Conservation (phyloP, 2,113 vertebrate species). For the Seriola quinqueradiata region DNA sequence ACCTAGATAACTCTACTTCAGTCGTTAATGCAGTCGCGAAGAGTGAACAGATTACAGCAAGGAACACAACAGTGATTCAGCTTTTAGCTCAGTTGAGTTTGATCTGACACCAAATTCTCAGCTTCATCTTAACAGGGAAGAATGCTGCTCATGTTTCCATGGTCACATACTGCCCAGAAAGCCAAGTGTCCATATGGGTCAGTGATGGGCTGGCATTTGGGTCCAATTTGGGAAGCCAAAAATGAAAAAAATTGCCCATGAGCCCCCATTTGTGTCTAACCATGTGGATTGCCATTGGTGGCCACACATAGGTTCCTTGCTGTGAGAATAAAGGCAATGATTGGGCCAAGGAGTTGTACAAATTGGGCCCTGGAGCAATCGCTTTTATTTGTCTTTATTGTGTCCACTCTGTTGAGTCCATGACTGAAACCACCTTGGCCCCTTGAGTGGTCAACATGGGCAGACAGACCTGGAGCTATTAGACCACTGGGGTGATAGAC, state of each 20-base stretch:
- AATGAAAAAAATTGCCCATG: background rate
- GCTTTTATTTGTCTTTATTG: background rate
- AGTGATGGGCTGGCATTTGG: background rate
- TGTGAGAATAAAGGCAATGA: conserved; percentile 6
- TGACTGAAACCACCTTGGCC: background rate
- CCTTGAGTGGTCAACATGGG: background rate
- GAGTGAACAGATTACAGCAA: background rate
- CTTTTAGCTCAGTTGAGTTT: background rate
- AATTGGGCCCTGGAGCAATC: background rate
- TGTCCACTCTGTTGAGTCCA: background rate
- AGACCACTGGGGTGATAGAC: background rate
- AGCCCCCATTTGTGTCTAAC: background rate
- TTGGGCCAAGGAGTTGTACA: background rate
- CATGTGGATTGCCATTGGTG: background rate
- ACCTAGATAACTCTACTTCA: background rate
- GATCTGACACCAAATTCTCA: background rate
- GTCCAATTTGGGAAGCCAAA: background rate
- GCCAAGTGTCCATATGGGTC: background rate
- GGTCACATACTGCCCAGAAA: background rate
- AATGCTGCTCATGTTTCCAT: background rate
- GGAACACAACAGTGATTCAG: background rate
- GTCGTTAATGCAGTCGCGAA: background rate
- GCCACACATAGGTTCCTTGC: background rate
- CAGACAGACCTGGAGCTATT: conserved; percentile 1
- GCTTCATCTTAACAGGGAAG: background rate